Percentiles rank a stretch among this genome's conserved stretches.
phyloP scores from a whole-genome alignment of 2,797 vertebrate genomes.

The Fringilla coelebs region DNA sequence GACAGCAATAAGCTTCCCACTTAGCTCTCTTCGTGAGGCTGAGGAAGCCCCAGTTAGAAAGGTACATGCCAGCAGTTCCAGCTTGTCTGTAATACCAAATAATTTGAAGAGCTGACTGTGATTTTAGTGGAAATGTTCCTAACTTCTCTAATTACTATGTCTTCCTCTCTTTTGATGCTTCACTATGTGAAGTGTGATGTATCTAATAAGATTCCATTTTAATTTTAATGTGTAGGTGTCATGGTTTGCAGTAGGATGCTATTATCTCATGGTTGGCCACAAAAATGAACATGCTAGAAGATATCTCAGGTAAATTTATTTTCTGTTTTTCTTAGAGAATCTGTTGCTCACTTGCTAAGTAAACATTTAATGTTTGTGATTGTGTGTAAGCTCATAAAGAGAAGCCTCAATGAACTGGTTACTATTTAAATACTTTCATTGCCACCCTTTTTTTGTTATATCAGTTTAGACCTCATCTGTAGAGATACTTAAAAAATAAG shows the following conservation, averaged over 20 bases:
- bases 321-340: background rate
- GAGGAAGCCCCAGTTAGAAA: background rate
- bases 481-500: background rate
- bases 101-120: background rate
- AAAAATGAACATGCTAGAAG: constrained; percentile 97
- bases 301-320: constrained; percentile 87
- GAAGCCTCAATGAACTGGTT: background rate
- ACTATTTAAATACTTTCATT: background rate
- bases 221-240: constrained; percentile 73
- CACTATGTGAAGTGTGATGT: background rate
- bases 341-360: background rate
- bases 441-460: background rate
- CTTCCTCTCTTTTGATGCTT: background rate
- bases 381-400: background rate
- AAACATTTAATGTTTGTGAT: background rate
- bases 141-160: background rate
- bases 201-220: background rate
- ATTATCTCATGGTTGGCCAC: constrained; percentile 98
- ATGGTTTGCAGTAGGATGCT: constrained; percentile 98
- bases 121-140: background rate
- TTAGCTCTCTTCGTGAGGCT: background rate
- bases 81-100: background rate
- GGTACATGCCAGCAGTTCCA: background rate
- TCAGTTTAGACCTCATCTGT: background rate
- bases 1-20: background rate